Evolutionary conservation across 1,140 invertebrate genomes (phyloP), one percentile per base, ranked within the genome.

Genomic region (Drusus annulatus): DNA sequence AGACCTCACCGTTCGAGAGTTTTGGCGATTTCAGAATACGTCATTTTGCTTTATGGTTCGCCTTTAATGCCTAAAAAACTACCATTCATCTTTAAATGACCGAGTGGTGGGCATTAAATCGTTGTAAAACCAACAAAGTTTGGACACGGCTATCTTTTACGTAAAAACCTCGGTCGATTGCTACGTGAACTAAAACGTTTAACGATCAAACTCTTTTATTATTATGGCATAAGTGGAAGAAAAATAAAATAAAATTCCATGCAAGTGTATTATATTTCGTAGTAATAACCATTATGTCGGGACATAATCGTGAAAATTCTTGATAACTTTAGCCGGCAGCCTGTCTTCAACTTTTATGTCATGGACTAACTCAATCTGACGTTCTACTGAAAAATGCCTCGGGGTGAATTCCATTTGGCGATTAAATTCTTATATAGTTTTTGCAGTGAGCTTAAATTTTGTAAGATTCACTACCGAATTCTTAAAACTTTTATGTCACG

Each of bases 341-440:
- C 65, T 31, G 25, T 60, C 62, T 62, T 19, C 77, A 71, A 63
- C 69, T 79, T 79, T 68, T 60, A 52, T 60, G 50, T 69, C 62
- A 51, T 79, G 45, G 74, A 79, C 78, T 74, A 74, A 62, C 68
- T 79, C 78, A 79, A 74, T 79, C 68, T 79, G 23, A 31, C 28
- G 68, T 79, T 74, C 65, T 74, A 74, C 63, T 79, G 78, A 79
- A 79, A 79, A 79, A 68, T 75, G 51, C 31, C 56, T 60, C n/a
- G 28, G 45, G 69, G 17, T 2, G 56, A 74, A 75, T 74, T 63
- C 71, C 36, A 74, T 79, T 79, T 74, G 50, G 15, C 54, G 76
- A 71, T 78, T 69, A 56, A 78, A 78, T 63, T 78, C 51, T 65
- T 17, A 10, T 45, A 13, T 13, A 45, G 36, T 45, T 45, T 45